These are phyloP conservation scores for Slavum lentiscoides DNA, from an alignment of 2,888 invertebrate species.

Conservation along the genomic window DNA sequence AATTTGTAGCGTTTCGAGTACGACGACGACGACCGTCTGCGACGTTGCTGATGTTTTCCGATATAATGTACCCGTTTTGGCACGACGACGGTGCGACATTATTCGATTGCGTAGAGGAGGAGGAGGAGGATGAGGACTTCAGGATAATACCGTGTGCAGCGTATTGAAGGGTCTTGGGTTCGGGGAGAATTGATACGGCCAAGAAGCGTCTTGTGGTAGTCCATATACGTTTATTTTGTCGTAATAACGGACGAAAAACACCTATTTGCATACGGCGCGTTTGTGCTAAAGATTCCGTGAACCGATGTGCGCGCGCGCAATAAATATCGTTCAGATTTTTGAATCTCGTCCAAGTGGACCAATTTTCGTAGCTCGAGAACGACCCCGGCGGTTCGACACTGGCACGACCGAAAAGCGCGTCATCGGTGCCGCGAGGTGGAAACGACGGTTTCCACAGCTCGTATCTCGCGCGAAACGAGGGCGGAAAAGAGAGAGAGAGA, in stretches of 20 bases:
- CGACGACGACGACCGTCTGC: background rate
- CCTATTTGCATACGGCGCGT: background rate
- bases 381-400: background rate
- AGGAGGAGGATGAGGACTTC: conserved; percentile 10
- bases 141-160: conserved; percentile 12
- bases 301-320: background rate
- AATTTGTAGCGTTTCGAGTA: background rate
- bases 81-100: conserved; percentile 40
- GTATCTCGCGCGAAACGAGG: background rate
- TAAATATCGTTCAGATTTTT: conserved; percentile 2
- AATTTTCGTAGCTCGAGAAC: background rate
- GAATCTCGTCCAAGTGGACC: conserved; percentile 26
- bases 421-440: conserved; percentile 11
- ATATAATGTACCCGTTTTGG: conserved; percentile 29
- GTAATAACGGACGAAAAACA: too few relatives aligned
- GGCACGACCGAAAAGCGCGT: too few relatives aligned
- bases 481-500: background rate
- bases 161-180: background rate
- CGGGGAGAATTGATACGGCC: background rate
- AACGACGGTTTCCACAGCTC: background rate
- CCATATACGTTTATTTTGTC: too few relatives aligned
- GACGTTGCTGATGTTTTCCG: conserved; percentile 33
- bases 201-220: background rate
- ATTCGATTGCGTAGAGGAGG: conserved; percentile 40
- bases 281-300: background rate